Evolutionary conservation across 2,113 vertebrate genomes (phyloP).

Genomic region (Globicephala melas): DNA sequence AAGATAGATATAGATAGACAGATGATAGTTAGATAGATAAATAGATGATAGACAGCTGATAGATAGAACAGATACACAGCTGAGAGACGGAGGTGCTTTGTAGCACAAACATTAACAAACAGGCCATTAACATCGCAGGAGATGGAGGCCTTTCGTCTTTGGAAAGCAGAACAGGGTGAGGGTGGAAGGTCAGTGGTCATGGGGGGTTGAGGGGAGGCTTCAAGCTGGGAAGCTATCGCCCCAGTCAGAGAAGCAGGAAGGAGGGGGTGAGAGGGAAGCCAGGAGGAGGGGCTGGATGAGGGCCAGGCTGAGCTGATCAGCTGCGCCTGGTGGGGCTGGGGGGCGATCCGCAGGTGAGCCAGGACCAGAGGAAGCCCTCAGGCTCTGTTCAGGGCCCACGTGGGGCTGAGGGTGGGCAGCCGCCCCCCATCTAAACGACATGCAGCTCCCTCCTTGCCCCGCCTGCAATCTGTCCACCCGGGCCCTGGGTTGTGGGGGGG

Average conservation of each 20-base stretch:
- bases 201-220: fast-evolving
- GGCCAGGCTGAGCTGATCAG: not conserved
- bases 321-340: fast-evolving
- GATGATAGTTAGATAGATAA: not conserved
- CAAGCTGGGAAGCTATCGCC: not conserved
- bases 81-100: not conserved
- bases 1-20: not conserved
- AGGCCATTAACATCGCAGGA: not conserved
- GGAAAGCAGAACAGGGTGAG: no score
- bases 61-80: not conserved
- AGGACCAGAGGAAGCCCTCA: not conserved
- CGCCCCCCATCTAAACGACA: no score
- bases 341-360: fast-evolving
- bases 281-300: not conserved
- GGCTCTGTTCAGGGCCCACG: fast-evolving
- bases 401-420: not conserved
- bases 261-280: no score
- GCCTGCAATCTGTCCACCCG: not conserved
- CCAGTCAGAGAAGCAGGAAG: fast-evolving
- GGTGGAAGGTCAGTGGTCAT: fast-evolving
- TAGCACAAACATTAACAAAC: no score
- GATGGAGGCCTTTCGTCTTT: not conserved
- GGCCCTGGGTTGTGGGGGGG: fast-evolving
- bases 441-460: not conserved
- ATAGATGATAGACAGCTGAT: not conserved